phyloP scores from a whole-genome alignment of 2,113 vertebrate genomes.

The Solea senegalensis region DNA sequence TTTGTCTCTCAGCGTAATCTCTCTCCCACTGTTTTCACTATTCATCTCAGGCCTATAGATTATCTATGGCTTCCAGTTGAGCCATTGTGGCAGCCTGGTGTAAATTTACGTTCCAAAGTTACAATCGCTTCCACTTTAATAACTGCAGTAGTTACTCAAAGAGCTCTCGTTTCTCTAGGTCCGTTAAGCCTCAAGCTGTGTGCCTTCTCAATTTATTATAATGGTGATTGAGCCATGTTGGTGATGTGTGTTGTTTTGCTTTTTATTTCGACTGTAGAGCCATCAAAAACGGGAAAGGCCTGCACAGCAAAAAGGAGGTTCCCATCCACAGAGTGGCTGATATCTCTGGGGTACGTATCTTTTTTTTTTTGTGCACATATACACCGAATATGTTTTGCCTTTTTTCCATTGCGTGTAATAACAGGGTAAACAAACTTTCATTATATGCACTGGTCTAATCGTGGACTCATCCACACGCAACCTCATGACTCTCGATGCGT shows the following conservation, averaged over 20 bases:
- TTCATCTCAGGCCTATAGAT: conserved; percentile 35
- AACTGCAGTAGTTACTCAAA: conserved; percentile 26
- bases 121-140: conserved; percentile 26
- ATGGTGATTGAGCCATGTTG: conserved; percentile 1
- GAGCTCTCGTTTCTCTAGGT: conserved; percentile 32
- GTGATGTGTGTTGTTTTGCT: conserved; percentile 21
- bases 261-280: conserved; percentile 82
- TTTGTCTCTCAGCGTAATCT: conserved; percentile 22
- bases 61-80: conserved; percentile 28
- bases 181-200: conserved; percentile 12
- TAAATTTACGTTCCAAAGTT: conserved; percentile 36
- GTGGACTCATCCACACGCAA: conserved; percentile 21
- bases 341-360: conserved; percentile 91
- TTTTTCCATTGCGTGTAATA: background rate
- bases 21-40: conserved; percentile 20
- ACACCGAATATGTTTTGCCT: background rate
- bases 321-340: conserved; percentile 97
- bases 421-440: background rate
- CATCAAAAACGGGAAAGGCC: conserved; percentile 97
- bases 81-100: conserved; percentile 33
- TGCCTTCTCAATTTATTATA: background rate
- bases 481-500: conserved; percentile 3
- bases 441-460: background rate
- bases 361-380: background rate
- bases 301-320: conserved; percentile 99